These are phyloP conservation scores for Pao palembangensis DNA, from an alignment of 2,113 vertebrate species.

Conservation along the genomic window DNA sequence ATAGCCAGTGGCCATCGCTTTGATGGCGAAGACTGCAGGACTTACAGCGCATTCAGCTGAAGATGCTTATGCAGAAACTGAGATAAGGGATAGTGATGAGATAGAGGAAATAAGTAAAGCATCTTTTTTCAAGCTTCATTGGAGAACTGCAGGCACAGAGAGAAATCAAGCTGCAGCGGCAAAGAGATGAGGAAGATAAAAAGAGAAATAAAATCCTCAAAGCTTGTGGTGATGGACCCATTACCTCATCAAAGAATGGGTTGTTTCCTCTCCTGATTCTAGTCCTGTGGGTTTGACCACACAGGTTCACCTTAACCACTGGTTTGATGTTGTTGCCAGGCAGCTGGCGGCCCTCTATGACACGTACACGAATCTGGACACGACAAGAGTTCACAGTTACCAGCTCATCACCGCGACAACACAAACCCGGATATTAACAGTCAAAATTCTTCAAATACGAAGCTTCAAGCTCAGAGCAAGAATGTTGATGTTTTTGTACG, in stretches of 20 bases:
- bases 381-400: background rate
- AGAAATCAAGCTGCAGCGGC: background rate
- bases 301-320: constrained; percentile 88
- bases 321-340: constrained; percentile 93
- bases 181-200: no score
- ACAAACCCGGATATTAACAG: no score
- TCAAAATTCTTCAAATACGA: no score
- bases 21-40: constrained; percentile 11
- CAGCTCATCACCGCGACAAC: no score
- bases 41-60: constrained; percentile 28
- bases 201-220: no score
- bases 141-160: background rate
- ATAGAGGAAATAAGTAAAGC: constrained; percentile 11
- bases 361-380: constrained; percentile 83
- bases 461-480: background rate
- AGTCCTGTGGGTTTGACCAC: constrained; percentile 89
- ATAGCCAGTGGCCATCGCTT: background rate
- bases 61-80: constrained; percentile 10
- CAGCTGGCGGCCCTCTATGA: constrained; percentile 89
- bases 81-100: constrained; percentile 18
- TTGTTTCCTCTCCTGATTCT: constrained; percentile 93
- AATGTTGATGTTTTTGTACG: background rate
- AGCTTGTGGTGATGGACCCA: background rate
- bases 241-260: constrained; percentile 92
- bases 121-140: background rate